These are phyloP conservation scores for Antheraea assamensis DNA, from an alignment of 2,888 invertebrate genomes.

Conservation along the genomic window DNA sequence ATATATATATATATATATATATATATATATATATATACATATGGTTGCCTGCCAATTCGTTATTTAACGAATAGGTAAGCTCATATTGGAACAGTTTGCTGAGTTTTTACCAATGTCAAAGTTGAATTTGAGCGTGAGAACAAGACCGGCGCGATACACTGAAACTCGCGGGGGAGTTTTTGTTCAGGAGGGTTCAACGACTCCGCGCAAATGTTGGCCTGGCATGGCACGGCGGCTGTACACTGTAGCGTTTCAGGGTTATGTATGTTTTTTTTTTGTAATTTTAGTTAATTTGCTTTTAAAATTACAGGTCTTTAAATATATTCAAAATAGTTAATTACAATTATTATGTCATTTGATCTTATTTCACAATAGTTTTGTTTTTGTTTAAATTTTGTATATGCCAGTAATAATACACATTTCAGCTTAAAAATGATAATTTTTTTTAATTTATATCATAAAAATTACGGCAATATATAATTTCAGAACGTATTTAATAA, in stretches of 20 bases:
- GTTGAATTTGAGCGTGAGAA: constrained; percentile 73
- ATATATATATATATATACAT: background rate
- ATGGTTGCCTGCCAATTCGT: background rate
- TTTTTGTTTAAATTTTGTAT: no score
- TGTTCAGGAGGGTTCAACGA: constrained; percentile 74
- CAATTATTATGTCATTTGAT: no score
- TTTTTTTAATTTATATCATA: no score
- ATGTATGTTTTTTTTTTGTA: background rate
- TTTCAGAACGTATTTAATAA: no score
- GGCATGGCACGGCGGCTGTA: constrained; percentile 31
- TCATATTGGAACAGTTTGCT: constrained; percentile 45
- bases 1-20: no score
- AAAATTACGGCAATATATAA: no score
- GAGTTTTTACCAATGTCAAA: constrained; percentile 72
- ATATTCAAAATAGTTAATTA: no score
- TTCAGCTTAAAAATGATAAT: no score
- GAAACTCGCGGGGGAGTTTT: constrained; percentile 77
- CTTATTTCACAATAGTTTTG: no score
- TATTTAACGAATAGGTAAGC: background rate
- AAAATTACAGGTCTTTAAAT: background rate
- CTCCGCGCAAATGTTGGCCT: constrained; percentile 57
- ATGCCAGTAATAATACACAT: no score
- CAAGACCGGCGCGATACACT: constrained; percentile 50
- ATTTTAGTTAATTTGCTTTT: background rate
- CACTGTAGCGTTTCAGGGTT: constrained; percentile 34